These are phyloP conservation scores for Celastrina argiolus DNA, from an alignment of 2,888 invertebrate genomes.

Conservation along the genomic window DNA sequence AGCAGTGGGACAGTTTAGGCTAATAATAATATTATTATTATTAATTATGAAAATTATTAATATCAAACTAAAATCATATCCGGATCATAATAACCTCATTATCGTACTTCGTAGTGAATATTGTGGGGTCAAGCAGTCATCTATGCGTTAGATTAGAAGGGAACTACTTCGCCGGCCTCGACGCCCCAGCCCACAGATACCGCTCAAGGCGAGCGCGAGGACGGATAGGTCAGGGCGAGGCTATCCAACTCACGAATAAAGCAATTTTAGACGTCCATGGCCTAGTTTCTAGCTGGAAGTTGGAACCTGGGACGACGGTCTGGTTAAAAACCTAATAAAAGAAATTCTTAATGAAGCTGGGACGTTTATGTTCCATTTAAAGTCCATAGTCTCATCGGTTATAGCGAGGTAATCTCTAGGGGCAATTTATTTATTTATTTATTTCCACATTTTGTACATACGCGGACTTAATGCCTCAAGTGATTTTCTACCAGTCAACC, in stretches of 20 bases:
- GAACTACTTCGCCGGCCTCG: slow-evolving; percentile 2
- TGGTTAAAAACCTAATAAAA: no score
- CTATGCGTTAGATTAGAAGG: slow-evolving; percentile 3
- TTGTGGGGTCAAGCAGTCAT: neutral
- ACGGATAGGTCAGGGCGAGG: slow-evolving; percentile 12
- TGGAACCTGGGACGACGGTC: neutral
- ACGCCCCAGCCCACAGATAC: neutral
- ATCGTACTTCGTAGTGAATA: neutral
- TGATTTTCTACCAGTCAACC: no score
- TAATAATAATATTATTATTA: no score
- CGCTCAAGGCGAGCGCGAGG: slow-evolving; percentile 10
- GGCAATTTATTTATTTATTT: no score
- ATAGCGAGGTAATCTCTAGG: no score
- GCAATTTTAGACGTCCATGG: neutral
- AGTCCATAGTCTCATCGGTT: no score
- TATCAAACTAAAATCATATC: neutral
- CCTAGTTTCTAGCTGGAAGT: neutral
- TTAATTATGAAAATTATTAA: no score
- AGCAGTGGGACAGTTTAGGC: no score
- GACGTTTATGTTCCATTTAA: no score
- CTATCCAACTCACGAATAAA: neutral
- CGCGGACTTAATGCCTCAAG: no score
- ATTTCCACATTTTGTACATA: no score
- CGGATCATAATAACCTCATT: neutral
- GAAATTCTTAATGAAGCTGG: no score